These are phyloP conservation scores for Bombycilla garrulus DNA, from an alignment of 2,113 vertebrate species.

Conservation along the genomic window DNA sequence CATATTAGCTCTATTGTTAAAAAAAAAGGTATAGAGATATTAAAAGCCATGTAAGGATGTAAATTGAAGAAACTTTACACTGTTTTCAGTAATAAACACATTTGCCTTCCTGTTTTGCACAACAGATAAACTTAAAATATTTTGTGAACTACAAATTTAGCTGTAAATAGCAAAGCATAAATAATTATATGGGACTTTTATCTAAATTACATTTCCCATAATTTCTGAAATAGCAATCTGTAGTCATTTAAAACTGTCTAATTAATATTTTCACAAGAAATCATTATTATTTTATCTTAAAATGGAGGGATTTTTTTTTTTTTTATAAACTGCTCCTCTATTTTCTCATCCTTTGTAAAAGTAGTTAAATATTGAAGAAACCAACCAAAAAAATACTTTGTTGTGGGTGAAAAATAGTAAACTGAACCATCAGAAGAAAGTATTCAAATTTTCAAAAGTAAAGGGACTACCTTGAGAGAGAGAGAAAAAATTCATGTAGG, in stretches of 20 bases:
- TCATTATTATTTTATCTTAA: neutral
- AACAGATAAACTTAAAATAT: neutral
- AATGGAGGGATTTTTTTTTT: rapidly evolving
- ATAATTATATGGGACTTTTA: neutral
- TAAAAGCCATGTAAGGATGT: neutral
- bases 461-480: neutral
- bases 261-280: neutral
- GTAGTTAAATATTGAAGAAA: neutral
- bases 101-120: neutral
- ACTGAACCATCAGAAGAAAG: neutral
- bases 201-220: neutral
- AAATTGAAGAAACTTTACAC: neutral
- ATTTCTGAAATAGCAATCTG: neutral
- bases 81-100: neutral
- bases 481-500: too few species aligned
- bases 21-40: neutral
- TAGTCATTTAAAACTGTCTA: neutral
- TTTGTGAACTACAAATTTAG: neutral
- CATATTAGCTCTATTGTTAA: neutral
- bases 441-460: neutral
- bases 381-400: neutral
- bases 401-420: neutral
- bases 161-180: neutral
- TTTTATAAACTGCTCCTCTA: neutral
- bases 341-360: neutral